Percentiles rank a stretch among this genome's conserved stretches.
phyloP scores from a whole-genome alignment of 2,888 invertebrate genomes.

The Pinctada fucata region DNA sequence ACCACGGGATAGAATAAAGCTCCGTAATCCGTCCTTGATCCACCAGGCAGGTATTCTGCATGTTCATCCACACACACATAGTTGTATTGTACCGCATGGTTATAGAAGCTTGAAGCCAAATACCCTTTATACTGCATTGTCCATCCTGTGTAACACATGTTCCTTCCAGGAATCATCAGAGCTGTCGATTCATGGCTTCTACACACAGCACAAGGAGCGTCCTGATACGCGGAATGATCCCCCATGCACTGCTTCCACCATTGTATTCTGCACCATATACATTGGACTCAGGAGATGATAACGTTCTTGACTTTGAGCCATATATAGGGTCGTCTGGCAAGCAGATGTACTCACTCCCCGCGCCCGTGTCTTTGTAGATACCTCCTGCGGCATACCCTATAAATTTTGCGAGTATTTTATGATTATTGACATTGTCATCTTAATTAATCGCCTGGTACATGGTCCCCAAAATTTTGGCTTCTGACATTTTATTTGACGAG shows the following conservation, averaged over 20 bases:
- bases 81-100: constrained; percentile 8
- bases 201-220: constrained; percentile 19
- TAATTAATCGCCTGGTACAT: too few species aligned
- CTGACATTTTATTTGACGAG: background rate
- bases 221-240: constrained; percentile 5
- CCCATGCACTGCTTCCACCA: constrained; percentile 10
- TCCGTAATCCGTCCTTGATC: constrained; percentile 18
- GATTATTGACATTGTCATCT: background rate
- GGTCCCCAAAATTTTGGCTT: background rate
- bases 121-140: constrained; percentile 36
- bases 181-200: background rate
- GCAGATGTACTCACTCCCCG: constrained; percentile 25
- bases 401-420: background rate
- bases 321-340: constrained; percentile 12
- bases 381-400: constrained; percentile 20
- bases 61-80: constrained; percentile 38
- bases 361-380: constrained; percentile 11
- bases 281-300: background rate
- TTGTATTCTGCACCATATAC: constrained; percentile 24
- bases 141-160: constrained; percentile 35
- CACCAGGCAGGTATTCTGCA: constrained; percentile 24
- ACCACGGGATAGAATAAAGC: constrained; percentile 31
- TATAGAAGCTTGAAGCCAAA: constrained; percentile 26
- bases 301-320: background rate
- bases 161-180: constrained; percentile 39